phyloP scores from a whole-genome alignment of 2,797 vertebrate genomes.

The Gambelia wislizenii region DNA sequence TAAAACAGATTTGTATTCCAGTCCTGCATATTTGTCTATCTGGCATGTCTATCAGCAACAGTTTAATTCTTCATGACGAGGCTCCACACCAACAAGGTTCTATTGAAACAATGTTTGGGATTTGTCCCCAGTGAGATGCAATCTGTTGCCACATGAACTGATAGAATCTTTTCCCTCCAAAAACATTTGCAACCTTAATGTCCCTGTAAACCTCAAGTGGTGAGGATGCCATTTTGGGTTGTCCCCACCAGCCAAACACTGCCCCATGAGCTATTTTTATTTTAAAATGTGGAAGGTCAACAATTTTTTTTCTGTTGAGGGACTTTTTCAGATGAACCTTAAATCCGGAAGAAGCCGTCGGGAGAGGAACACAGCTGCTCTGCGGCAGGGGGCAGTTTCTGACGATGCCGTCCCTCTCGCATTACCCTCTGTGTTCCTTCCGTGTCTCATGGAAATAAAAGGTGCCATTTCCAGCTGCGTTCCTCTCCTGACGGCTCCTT shows the following conservation, averaged over 20 bases:
- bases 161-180: background rate
- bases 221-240: background rate
- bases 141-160: background rate
- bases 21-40: background rate
- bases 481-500: no score
- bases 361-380: no score
- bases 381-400: no score
- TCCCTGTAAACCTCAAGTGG: no score
- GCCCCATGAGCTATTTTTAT: no score
- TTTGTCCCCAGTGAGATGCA: background rate
- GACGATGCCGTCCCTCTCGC: no score
- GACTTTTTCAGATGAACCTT: no score
- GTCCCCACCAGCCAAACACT: background rate
- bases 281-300: background rate
- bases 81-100: background rate
- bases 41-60: background rate
- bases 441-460: no score
- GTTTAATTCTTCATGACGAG: background rate
- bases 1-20: slow-evolving; percentile 26
- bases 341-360: no score
- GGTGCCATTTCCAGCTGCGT: no score
- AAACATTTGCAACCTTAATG: background rate
- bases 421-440: no score
- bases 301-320: no score
- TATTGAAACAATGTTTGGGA: background rate